Conservation (phyloP, 92 coral and sea anemone species). For the Umimayanthus chanpuru region DNA sequence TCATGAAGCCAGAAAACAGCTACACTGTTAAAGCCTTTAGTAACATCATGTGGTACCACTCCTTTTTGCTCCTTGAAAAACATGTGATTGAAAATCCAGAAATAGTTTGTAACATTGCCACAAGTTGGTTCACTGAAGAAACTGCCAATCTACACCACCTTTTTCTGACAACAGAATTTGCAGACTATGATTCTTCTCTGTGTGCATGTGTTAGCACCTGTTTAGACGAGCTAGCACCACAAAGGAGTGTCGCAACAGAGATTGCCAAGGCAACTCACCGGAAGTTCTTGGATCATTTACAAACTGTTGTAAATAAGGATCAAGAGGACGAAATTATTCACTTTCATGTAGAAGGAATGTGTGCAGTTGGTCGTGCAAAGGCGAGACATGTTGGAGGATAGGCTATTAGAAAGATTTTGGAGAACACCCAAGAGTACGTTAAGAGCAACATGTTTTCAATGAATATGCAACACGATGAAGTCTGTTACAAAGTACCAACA, state of each 20-base stretch:
- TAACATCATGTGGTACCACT: conserved; percentile 43
- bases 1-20: neutral
- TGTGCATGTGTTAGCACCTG: too few relatives aligned
- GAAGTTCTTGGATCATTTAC: conserved; percentile 29
- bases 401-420: conserved; percentile 44
- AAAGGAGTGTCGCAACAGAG: too few relatives aligned
- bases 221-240: too few relatives aligned
- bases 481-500: neutral
- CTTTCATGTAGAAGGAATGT: conserved; percentile 42
- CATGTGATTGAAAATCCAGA: too few relatives aligned
- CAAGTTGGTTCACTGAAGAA: too few relatives aligned
- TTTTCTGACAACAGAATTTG: too few relatives aligned
- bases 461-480: conserved; percentile 3
- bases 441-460: conserved; percentile 18
- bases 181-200: too few relatives aligned
- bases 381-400: conserved; percentile 56
- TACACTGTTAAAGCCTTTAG: neutral
- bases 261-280: too few relatives aligned
- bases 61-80: neutral
- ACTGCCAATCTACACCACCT: too few relatives aligned
- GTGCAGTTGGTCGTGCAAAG: conserved; percentile 41
- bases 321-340: neutral
- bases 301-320: conserved; percentile 16
- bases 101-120: too few relatives aligned
- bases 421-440: conserved; percentile 15